phyloP scores from a whole-genome alignment of 2,888 invertebrate genomes.

The Phragmatobia fuliginosa region DNA sequence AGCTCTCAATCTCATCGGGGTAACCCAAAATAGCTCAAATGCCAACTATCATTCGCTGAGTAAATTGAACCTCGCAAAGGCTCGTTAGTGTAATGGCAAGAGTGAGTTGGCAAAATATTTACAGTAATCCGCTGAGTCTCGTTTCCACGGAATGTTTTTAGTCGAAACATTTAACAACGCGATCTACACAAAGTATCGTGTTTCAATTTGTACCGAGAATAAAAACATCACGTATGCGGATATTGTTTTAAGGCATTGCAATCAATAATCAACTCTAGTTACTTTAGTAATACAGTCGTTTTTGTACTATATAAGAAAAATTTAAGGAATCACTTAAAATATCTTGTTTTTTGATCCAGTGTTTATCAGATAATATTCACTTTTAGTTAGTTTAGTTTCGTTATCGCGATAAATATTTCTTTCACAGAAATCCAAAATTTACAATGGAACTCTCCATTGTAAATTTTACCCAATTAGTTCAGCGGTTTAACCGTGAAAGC shows the following conservation, averaged over 20 bases:
- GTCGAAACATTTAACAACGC: slow-evolving; percentile 1
- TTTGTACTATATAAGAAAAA: background rate
- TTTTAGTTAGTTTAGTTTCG: too few relatives aligned
- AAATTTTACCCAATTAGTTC: too few relatives aligned
- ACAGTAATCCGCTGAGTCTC: slow-evolving; percentile 22
- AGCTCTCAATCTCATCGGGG: slow-evolving; percentile 26
- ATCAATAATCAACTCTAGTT: background rate
- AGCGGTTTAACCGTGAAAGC: too few relatives aligned
- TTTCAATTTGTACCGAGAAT: background rate
- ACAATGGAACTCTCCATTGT: too few relatives aligned
- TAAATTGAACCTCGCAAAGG: slow-evolving; percentile 30
- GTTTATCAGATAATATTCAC: too few relatives aligned
- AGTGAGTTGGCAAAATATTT: slow-evolving; percentile 41
- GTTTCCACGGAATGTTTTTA: slow-evolving; percentile 13
- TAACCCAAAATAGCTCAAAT: slow-evolving; percentile 15
- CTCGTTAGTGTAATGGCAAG: slow-evolving; percentile 41
- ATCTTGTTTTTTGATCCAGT: too few relatives aligned
- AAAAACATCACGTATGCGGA: background rate
- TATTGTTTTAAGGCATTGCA: background rate
- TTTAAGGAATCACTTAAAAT: too few relatives aligned
- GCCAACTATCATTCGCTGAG: slow-evolving; percentile 32
- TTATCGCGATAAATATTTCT: too few relatives aligned
- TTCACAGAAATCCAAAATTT: too few relatives aligned
- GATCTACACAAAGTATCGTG: background rate
- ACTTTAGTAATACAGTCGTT: background rate